Evolutionary conservation across 2,888 invertebrate species (phyloP), one percentile per base, ranked within the genome.

Genomic region (Cristatella mucedo): DNA sequence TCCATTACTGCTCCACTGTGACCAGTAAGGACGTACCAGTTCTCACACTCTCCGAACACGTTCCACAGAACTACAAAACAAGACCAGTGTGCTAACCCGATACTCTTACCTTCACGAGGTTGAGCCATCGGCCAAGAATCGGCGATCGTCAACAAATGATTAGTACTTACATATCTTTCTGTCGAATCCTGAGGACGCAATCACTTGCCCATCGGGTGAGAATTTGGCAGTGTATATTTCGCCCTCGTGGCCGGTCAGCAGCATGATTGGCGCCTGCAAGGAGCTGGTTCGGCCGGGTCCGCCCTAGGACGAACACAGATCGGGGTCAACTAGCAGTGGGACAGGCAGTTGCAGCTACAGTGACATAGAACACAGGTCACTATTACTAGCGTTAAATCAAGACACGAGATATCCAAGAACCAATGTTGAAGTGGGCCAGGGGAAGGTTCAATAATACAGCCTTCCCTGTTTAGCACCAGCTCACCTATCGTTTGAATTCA

Each of bases 31-130:
- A 82, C 78, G 54, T 85, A 82, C 48, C 91, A 77, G 63, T 97
- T 99, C 57, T 95, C 91, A 67, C 97, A 97, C 61, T 97, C 91
- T 0, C 87, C 95, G 57, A 87, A 91, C 1, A 91, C 87, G 62
- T 81, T 84, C 97, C 97, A 97, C 47, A 97, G 68, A 65, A 66
- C 73, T 69, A 56, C 42, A 55, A 51, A 39, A 46, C 50, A 42
- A 34, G 26, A 11, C 26, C 26, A n/a, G 9, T 26, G n/a, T 26
- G n/a, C n/a, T 26, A 11, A n/a, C n/a, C n/a, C n/a, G n/a, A n/a
- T n/a, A n/a, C n/a, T n/a, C n/a, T n/a, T n/a, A n/a, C n/a, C n/a
- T n/a, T n/a, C n/a, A n/a, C n/a, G n/a, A n/a, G n/a, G n/a, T n/a
- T n/a, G n/a, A n/a, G n/a, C n/a, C n/a, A n/a, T n/a, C n/a, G n/a